Evolutionary conservation across 2,113 vertebrate genomes (phyloP).

Genomic region (Paradoxurus hermaphroditus): DNA sequence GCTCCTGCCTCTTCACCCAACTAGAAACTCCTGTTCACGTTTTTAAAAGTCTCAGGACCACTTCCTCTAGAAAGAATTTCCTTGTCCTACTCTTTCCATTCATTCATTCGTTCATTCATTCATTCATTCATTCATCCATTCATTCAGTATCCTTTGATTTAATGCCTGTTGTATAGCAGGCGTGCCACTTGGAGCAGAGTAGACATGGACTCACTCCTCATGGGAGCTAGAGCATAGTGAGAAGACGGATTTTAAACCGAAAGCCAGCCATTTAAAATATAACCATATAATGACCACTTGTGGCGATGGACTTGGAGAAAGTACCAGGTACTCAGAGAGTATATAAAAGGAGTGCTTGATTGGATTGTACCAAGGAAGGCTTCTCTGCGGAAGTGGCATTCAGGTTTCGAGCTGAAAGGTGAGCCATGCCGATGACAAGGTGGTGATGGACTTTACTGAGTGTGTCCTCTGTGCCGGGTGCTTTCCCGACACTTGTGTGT

Average conservation of each 20-base stretch:
- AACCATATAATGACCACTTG: background rate
- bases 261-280: background rate
- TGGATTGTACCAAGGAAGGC: background rate
- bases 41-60: background rate
- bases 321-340: background rate
- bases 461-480: background rate
- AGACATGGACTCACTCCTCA: accelerated
- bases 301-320: background rate
- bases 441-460: background rate
- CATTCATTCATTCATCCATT: background rate
- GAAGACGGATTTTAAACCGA: background rate
- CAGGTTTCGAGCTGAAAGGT: background rate
- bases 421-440: background rate
- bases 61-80: background rate
- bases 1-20: background rate
- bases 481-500: background rate
- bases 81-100: background rate
- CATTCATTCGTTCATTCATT: background rate
- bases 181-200: background rate
- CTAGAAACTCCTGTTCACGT: background rate
- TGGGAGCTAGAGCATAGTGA: background rate
- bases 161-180: background rate
- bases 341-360: background rate
- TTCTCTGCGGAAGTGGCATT: background rate
- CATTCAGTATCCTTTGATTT: background rate